Evolutionary conservation across 1,140 invertebrate species (phyloP).

Genomic region (Sipha flava): DNA sequence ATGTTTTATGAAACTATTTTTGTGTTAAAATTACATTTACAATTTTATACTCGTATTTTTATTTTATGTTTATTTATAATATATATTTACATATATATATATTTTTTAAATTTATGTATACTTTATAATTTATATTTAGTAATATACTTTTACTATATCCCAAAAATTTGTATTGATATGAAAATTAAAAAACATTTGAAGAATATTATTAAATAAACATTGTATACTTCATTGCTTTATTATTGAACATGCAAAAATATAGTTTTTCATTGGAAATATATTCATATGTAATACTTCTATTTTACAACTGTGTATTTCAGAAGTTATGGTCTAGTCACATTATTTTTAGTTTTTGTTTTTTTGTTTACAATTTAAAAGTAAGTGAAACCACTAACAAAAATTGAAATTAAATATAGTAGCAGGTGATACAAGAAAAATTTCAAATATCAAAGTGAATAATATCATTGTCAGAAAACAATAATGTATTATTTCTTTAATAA

Average conservation of each 20-base stretch:
- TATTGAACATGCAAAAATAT: too few species aligned
- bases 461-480: too few species aligned
- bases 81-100: not conserved
- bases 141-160: not conserved
- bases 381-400: too few species aligned
- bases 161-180: not conserved
- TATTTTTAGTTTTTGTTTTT: not conserved
- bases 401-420: too few species aligned
- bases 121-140: not conserved
- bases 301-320: too few species aligned
- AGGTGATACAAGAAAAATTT: too few species aligned
- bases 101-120: not conserved
- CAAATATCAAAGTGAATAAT: too few species aligned
- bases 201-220: not conserved
- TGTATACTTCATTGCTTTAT: too few species aligned
- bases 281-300: too few species aligned
- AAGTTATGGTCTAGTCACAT: not conserved
- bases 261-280: too few species aligned
- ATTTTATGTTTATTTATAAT: conserved; percentile 15
- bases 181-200: not conserved
- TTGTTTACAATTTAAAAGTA: too few species aligned
- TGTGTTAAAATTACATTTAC: conserved; percentile 8
- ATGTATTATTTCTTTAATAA: too few species aligned
- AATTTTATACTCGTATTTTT: conserved; percentile 3
- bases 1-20: not conserved